Conservation (phyloP, 2,113 vertebrate species). For the Aegotheles bennettii region DNA sequence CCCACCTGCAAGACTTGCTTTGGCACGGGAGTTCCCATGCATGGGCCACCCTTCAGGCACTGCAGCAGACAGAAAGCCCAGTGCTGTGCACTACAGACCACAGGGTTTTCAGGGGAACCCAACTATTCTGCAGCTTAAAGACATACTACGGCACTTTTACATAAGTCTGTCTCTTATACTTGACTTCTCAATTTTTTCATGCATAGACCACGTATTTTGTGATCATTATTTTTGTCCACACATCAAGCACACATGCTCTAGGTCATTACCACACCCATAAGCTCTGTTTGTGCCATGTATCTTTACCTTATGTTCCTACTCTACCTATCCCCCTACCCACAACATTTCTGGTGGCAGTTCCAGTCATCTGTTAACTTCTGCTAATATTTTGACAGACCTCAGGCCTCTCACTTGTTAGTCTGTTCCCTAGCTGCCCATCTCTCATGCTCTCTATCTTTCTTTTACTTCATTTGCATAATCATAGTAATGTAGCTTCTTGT, state of each 20-base stretch:
- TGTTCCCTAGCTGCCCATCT: not conserved
- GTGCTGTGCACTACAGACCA: accelerated
- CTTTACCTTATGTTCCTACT: not conserved
- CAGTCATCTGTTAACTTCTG: not conserved
- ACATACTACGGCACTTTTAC: not conserved
- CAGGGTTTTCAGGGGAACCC: not conserved
- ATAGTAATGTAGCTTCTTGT: not conserved
- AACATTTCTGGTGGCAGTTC: not conserved
- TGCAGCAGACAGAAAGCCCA: not conserved
- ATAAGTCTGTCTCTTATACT: not conserved
- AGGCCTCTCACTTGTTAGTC: not conserved
- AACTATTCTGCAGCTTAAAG: not conserved
- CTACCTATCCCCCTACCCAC: not conserved
- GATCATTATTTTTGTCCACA: not conserved
- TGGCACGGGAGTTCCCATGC: accelerated
- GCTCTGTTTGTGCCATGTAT: not conserved
- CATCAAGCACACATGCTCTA: not conserved
- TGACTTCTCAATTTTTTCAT: accelerated
- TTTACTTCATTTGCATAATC: not conserved
- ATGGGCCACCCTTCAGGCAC: not conserved
- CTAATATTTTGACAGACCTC: not conserved
- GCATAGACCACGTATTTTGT: not conserved
- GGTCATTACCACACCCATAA: not conserved
- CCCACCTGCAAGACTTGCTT: not conserved
- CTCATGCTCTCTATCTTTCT: not conserved